These are phyloP conservation scores for Pandemis cinnamomeana DNA, from an alignment of 2,888 invertebrate genomes.

Conservation along the genomic window DNA sequence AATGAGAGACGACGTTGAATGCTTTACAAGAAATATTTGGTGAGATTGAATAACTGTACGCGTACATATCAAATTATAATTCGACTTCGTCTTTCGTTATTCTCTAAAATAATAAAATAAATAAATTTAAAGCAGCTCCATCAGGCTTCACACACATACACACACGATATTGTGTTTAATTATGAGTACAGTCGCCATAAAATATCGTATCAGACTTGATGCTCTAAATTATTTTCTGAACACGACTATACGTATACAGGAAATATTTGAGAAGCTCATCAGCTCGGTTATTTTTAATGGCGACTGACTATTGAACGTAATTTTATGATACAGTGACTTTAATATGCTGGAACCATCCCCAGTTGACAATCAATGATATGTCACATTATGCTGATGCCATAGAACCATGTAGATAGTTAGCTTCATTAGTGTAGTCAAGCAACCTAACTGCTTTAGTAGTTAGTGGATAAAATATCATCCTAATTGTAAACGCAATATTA, in stretches of 20 bases:
- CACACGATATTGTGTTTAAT: neutral
- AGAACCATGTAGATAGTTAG: conserved; percentile 28
- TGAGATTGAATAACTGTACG: neutral
- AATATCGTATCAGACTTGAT: neutral
- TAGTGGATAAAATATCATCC: conserved; percentile 27
- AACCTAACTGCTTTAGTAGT: conserved; percentile 38
- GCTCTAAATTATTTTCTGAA: neutral
- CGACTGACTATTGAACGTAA: neutral
- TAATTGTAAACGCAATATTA: conserved; percentile 35
- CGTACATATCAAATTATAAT: neutral
- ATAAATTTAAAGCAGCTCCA: conserved; percentile 63
- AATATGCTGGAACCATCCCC: neutral
- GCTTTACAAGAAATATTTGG: conserved; percentile 24
- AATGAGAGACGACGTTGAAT: conserved; percentile 38
- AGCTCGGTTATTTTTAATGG: neutral
- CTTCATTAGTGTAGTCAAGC: conserved; percentile 18
- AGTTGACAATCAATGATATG: neutral
- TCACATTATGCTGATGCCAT: neutral
- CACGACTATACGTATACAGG: neutral
- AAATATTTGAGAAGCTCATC: neutral
- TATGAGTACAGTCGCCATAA: neutral
- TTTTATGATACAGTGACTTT: neutral
- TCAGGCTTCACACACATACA: conserved; percentile 49
- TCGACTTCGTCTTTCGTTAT: conserved; percentile 42
- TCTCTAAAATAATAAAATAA: conserved; percentile 45